phyloP scores from a whole-genome alignment of 2,888 invertebrate genomes.

The Liodrosophila aerea region DNA sequence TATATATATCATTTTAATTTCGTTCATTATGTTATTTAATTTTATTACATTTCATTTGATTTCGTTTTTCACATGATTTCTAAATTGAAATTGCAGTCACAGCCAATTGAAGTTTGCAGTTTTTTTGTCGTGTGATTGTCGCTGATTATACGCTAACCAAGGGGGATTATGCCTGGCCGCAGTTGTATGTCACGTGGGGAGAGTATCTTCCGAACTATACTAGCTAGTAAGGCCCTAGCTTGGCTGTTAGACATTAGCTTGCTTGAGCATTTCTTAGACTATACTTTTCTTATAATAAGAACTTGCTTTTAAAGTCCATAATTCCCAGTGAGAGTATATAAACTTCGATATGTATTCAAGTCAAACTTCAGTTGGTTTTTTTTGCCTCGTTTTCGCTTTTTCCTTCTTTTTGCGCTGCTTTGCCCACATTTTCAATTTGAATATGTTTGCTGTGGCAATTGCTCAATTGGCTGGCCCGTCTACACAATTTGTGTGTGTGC shows the following conservation, averaged over 20 bases:
- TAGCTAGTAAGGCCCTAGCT: no score
- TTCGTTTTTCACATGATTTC: constrained; percentile 18
- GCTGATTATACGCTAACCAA: constrained; percentile 39
- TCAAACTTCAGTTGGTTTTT: not conserved
- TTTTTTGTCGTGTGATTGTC: constrained; percentile 58
- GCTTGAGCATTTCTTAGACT: no score
- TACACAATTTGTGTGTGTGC: constrained; percentile 27
- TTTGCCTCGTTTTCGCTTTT: constrained; percentile 9
- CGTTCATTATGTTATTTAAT: constrained; percentile 2
- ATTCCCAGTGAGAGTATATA: no score
- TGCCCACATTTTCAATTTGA: constrained; percentile 78
- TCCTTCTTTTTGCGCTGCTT: constrained; percentile 51
- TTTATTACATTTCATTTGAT: constrained; percentile 5
- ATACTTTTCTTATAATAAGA: no score
- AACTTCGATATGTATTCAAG: no score
- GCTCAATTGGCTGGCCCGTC: constrained; percentile 72
- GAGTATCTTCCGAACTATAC: no score
- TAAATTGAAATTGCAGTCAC: constrained; percentile 66
- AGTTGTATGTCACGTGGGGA: not conserved
- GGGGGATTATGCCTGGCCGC: constrained; percentile 8
- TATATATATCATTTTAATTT: constrained; percentile 24
- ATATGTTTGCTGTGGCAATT: constrained; percentile 77
- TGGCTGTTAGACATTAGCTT: no score
- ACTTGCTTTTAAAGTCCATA: no score
- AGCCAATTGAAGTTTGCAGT: constrained; percentile 71